phyloP scores from a whole-genome alignment of 2,113 vertebrate genomes.

The Hyla sarda region DNA sequence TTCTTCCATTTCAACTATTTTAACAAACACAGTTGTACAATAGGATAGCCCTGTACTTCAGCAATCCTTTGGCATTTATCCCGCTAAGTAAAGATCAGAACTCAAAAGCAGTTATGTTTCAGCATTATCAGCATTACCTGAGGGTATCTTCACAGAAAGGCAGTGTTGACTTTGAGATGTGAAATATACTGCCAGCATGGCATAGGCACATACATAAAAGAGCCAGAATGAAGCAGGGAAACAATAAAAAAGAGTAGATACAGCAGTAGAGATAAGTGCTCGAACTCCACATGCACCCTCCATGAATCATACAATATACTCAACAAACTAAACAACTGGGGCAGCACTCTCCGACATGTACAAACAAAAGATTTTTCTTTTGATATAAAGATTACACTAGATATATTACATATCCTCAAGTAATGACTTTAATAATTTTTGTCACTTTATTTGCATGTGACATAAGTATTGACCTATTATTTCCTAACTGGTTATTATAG shows the following conservation, averaged over 20 bases:
- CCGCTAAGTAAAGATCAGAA: conserved; percentile 44
- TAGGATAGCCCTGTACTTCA: conserved; percentile 12
- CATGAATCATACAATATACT: conserved; percentile 22
- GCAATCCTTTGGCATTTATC: conserved; percentile 51
- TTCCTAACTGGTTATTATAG: neutral
- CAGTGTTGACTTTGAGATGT: conserved; percentile 51
- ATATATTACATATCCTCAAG: neutral
- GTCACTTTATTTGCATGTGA: neutral
- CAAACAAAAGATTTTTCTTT: neutral
- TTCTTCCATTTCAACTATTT: conserved; percentile 12
- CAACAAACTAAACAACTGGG: neutral
- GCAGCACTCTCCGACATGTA: neutral
- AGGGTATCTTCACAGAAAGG: conserved; percentile 47
- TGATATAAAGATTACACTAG: neutral
- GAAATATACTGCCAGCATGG: conserved; percentile 54
- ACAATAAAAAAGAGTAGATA: conserved; percentile 20
- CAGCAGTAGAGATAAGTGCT: conserved; percentile 37
- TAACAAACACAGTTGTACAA: conserved; percentile 40
- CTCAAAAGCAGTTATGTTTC: conserved; percentile 47
- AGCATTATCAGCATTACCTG: conserved; percentile 34
- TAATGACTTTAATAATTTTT: neutral
- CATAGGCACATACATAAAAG: conserved; percentile 51
- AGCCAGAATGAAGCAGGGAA: conserved; percentile 15
- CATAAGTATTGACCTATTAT: neutral
- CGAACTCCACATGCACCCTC: conserved; percentile 17